Conservation (phyloP, 1,140 invertebrate genomes). For the fruit fly (Drosophila melanogaster) region DNA sequence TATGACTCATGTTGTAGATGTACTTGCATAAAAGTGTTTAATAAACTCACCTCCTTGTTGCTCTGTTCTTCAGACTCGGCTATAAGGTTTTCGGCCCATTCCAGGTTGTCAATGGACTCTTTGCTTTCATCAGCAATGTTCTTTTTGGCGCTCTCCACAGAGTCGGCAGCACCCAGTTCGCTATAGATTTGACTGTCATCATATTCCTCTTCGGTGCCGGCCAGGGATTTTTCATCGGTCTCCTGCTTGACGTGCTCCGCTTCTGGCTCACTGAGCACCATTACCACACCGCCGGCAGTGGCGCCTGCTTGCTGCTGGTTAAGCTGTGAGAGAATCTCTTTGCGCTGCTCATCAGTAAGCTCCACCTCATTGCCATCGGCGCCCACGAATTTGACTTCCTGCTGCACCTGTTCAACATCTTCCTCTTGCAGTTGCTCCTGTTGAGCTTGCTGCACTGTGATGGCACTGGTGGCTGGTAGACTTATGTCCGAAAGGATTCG, state of each 20-base stretch:
- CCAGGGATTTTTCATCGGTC: constrained; percentile 50
- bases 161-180: constrained; percentile 58
- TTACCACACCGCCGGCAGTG: constrained; percentile 77
- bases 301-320: constrained; percentile 78
- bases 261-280: constrained; percentile 80
- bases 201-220: constrained; percentile 68
- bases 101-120: constrained; percentile 75
- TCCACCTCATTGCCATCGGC: constrained; percentile 82
- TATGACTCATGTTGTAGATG: neutral
- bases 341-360: constrained; percentile 78
- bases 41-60: constrained; percentile 65
- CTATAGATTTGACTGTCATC: constrained; percentile 79
- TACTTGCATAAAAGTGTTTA: too few relatives aligned
- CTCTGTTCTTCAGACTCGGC: constrained; percentile 66
- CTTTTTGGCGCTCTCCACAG: constrained; percentile 61
- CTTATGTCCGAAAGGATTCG: constrained; percentile 85
- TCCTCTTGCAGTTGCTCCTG: constrained; percentile 74
- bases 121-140: constrained; percentile 71
- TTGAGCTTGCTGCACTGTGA: constrained; percentile 33
- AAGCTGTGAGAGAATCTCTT: constrained; percentile 80
- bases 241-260: constrained; percentile 47
- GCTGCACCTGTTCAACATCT: constrained; percentile 48
- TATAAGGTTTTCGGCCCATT: constrained; percentile 81
- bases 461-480: constrained; percentile 73
- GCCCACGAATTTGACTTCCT: constrained; percentile 78